These are phyloP conservation scores for Serripes groenlandicus DNA, from an alignment of 2,888 invertebrate genomes.

Conservation along the genomic window DNA sequence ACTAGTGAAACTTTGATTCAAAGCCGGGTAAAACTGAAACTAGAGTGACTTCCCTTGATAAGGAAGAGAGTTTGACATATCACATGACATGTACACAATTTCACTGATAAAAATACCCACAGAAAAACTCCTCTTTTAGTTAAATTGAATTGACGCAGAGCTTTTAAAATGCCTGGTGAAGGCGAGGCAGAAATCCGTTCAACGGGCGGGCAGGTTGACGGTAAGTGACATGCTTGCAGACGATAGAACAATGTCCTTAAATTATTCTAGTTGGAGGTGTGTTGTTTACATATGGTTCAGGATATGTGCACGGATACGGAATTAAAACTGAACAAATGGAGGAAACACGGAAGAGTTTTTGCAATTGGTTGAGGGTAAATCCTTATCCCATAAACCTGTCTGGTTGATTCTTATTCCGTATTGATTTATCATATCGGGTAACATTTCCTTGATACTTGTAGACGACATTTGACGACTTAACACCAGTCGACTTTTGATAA, in stretches of 20 bases:
- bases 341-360: no score
- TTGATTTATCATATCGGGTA: no score
- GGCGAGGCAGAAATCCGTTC: conserved; percentile 75
- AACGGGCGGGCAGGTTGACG: conserved; percentile 84
- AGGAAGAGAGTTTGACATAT: conserved; percentile 34
- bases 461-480: no score
- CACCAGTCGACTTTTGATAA: no score
- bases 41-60: conserved; percentile 59
- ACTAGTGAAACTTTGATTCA: neutral
- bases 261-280: no score
- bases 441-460: no score
- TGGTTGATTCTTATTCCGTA: neutral
- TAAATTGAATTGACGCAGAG: neutral
- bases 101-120: conserved; percentile 6
- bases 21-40: conserved; percentile 6
- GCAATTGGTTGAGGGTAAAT: no score
- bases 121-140: conserved; percentile 2
- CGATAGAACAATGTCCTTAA: no score
- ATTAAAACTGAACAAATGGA: no score
- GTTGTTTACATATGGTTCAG: no score
- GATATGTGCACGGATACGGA: neutral
- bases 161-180: conserved; percentile 74
- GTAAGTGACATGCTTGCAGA: conserved; percentile 76
- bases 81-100: conserved; percentile 27
- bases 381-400: neutral